phyloP scores from a whole-genome alignment of 2,888 invertebrate species.

The Cancer borealis region DNA sequence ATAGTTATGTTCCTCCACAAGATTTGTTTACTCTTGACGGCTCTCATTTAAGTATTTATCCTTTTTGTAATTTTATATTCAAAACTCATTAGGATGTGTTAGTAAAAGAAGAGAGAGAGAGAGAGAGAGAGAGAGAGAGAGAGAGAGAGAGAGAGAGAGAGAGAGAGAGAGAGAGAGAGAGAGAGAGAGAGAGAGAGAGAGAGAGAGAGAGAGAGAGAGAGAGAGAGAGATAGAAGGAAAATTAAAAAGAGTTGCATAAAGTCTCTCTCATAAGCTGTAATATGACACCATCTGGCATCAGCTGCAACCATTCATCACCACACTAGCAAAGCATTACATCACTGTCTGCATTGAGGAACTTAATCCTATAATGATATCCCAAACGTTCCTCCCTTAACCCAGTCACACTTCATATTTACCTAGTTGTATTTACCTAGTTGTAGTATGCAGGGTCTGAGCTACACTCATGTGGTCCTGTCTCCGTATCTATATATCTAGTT shows the following conservation, averaged over 20 bases:
- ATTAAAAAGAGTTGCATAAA: neutral
- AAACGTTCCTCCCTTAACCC: neutral
- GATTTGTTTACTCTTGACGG: neutral
- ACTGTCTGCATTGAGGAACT: neutral
- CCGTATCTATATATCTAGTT: too few relatives aligned
- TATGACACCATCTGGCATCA: neutral
- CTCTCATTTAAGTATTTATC: neutral
- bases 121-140: neutral
- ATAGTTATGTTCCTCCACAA: neutral
- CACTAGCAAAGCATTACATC: neutral
- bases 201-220: too few relatives aligned
- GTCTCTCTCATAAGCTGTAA: constrained; percentile 5
- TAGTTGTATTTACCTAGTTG: too few relatives aligned
- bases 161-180: neutral
- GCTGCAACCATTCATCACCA: neutral
- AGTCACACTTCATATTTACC: too few relatives aligned
- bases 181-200: too few relatives aligned
- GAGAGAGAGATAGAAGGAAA: neutral
- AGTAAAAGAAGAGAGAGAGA: neutral
- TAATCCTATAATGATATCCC: neutral
- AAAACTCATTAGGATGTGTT: neutral
- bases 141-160: neutral
- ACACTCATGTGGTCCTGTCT: too few relatives aligned
- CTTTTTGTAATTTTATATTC: neutral
- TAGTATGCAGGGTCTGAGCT: too few relatives aligned